A percentile compares a stretch with the other conserved stretches of the same genome.
Conservation (phyloP, 2,888 invertebrate species). For the Philaethria dido region DNA sequence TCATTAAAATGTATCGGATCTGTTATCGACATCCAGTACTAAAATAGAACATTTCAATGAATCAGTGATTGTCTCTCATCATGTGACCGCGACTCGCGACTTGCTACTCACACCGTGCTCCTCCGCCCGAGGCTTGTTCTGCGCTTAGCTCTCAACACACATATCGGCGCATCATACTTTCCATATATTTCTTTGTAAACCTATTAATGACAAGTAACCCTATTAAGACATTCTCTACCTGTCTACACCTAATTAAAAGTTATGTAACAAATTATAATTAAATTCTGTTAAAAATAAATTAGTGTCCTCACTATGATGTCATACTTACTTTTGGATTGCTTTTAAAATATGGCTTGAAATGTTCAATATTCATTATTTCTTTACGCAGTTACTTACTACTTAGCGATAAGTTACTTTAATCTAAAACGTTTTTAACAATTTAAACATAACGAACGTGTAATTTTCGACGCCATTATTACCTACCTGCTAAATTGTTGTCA, state of each 20-base stretch:
- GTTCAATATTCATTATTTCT: neutral
- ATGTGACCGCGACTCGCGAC: constrained; percentile 38
- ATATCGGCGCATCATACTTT: neutral
- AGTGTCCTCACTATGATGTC: neutral
- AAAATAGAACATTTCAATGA: constrained; percentile 40
- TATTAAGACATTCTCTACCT: too few relatives aligned
- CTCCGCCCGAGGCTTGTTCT: neutral
- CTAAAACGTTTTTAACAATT: neutral
- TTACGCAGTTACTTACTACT: neutral
- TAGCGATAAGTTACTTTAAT: neutral
- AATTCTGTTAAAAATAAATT: too few relatives aligned
- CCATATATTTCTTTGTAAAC: neutral
- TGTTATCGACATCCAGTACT: constrained; percentile 31
- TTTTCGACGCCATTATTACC: neutral
- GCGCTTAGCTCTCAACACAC: neutral
- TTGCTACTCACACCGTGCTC: neutral
- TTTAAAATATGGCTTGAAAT: neutral
- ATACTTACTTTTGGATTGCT: neutral
- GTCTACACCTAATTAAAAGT: too few relatives aligned
- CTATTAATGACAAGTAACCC: too few relatives aligned
- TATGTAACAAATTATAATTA: too few relatives aligned
- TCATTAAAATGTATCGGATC: constrained; percentile 33
- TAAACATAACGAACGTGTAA: neutral
- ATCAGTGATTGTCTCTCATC: constrained; percentile 48
- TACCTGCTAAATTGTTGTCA: neutral